phyloP scores from a whole-genome alignment of 2,797 vertebrate species.

The Siniperca undulata region DNA sequence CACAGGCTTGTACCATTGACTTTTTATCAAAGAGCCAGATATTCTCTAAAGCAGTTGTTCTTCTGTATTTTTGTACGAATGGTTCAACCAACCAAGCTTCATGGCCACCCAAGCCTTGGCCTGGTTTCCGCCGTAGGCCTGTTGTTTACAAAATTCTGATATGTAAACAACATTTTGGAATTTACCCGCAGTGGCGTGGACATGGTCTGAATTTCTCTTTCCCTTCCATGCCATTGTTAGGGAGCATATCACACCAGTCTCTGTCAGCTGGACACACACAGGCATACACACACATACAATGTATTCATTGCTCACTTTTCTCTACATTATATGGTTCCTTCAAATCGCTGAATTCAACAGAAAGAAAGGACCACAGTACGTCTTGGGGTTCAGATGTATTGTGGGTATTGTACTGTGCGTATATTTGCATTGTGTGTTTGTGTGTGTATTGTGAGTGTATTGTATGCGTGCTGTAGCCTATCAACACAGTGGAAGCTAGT shows the following conservation, averaged over 20 bases:
- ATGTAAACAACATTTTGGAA: not conserved
- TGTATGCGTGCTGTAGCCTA: conserved; percentile 53
- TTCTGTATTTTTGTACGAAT: too few species aligned
- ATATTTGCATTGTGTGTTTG: conserved; percentile 43
- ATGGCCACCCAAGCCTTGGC: too few species aligned
- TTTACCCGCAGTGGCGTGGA: not conserved
- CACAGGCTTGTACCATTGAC: too few species aligned
- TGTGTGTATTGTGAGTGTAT: conserved; percentile 34
- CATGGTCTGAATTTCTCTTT: conserved; percentile 23
- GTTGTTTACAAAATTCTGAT: not conserved
- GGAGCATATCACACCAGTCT: conserved; percentile 36
- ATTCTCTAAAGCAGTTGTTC: too few species aligned
- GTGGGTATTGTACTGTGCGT: conserved; percentile 34
- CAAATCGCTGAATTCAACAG: conserved; percentile 37
- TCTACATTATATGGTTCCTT: conserved; percentile 61
- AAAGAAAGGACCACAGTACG: conserved; percentile 47
- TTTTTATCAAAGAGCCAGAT: too few species aligned
- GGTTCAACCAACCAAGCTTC: too few species aligned
- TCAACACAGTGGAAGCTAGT: conserved; percentile 32
- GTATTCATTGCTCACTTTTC: conserved; percentile 45
- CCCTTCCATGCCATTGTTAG: conserved; percentile 54
- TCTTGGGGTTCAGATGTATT: conserved; percentile 30
- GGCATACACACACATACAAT: conserved; percentile 26
- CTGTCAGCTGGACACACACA: conserved; percentile 46
- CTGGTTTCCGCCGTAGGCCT: too few species aligned